phyloP scores from a whole-genome alignment of 1,140 invertebrate genomes.

The Aphelenchoides avenae region DNA sequence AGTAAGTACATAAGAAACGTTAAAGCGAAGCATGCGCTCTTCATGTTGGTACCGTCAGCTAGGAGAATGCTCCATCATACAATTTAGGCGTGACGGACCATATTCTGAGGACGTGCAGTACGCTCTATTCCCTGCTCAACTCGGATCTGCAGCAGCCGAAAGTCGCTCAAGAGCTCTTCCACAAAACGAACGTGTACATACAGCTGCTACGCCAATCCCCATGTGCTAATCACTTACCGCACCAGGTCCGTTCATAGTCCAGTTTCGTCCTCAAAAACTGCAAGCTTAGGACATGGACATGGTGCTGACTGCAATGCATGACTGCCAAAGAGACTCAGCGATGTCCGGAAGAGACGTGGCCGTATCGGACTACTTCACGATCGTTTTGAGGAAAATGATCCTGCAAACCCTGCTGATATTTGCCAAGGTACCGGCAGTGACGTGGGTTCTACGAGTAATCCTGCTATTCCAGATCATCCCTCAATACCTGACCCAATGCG shows the following conservation, averaged over 20 bases:
- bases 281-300: conserved; percentile 21
- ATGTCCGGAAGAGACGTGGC: conserved; percentile 2
- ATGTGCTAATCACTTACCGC: conserved; percentile 19
- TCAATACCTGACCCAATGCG: conserved; percentile 23
- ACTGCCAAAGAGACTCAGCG: conserved; percentile 11
- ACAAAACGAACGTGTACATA: conserved; percentile 13
- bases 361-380: conserved; percentile 30
- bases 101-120: conserved; percentile 9
- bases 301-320: conserved; percentile 18
- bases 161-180: conserved; percentile 5
- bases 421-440: no score
- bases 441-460: no score
- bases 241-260: conserved; percentile 6
- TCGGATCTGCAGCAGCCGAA: conserved; percentile 6
- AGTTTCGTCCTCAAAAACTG: not conserved
- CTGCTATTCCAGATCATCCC: conserved; percentile 26
- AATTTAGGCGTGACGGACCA: no score
- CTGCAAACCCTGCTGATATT: conserved; percentile 27
- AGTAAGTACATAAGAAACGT: no score
- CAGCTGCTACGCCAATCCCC: conserved; percentile 8
- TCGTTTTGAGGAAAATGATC: conserved; percentile 26
- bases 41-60: no score
- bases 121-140: conserved; percentile 1
- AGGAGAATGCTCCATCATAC: no score
- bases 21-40: no score